Evolutionary conservation across 92 coral and sea anemone species (phyloP).

Genomic region (Siderastrea radians): DNA sequence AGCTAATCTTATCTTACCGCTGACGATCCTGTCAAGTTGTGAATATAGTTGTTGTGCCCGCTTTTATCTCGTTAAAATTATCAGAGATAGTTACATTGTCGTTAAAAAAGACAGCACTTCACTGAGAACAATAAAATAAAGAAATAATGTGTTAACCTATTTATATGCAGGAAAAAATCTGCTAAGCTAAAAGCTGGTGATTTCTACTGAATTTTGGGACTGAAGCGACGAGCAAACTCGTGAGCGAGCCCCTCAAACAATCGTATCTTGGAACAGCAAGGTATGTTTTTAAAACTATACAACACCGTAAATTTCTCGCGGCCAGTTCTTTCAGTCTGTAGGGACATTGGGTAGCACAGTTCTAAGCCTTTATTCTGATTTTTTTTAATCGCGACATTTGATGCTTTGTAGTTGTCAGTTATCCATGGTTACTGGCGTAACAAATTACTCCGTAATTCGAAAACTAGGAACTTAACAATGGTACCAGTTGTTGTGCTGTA

Average conservation of each 20-base stretch:
- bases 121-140: background rate
- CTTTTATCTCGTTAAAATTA: conserved; percentile 21
- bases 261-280: background rate
- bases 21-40: background rate
- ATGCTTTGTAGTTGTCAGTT: too few species aligned
- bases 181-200: background rate
- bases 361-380: too few species aligned
- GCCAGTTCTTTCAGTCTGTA: background rate
- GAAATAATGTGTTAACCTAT: conserved; percentile 6
- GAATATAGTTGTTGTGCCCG: background rate
- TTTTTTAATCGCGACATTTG: too few species aligned
- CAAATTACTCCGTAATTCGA: too few species aligned
- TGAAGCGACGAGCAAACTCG: background rate
- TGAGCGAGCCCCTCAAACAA: background rate
- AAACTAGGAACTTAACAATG: too few species aligned
- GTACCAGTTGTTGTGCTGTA: too few species aligned
- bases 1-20: background rate
- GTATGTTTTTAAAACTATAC: background rate
- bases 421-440: too few species aligned
- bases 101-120: background rate
- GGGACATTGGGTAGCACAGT: background rate
- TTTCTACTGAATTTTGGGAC: too few species aligned
- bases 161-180: conserved; percentile 2
- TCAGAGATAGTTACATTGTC: conserved; percentile 11
- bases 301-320: background rate